Conservation (phyloP, 2,888 invertebrate genomes). For the Dryococelus australis region DNA sequence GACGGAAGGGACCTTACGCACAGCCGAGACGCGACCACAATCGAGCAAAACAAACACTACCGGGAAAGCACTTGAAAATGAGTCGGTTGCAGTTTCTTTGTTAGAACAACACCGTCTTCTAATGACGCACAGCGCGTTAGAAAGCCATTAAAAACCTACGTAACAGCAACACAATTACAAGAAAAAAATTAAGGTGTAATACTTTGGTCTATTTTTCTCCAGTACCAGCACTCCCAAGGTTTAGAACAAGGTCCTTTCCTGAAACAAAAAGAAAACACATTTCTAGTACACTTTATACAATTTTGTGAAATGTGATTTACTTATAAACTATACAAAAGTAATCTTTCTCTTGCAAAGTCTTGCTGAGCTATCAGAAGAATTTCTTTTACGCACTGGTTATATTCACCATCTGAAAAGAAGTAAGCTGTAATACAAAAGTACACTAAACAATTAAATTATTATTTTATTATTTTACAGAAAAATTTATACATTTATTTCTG, state of each 20-base stretch:
- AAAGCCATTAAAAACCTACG: neutral
- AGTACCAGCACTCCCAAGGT: constrained; percentile 28
- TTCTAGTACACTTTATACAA: no score
- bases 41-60: no score
- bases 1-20: neutral
- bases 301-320: no score
- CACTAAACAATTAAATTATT: no score
- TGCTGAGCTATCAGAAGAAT: no score
- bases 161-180: neutral
- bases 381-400: no score
- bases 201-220: neutral
- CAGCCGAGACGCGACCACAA: neutral
- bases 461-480: no score
- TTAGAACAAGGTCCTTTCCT: constrained; percentile 40
- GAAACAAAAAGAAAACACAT: constrained; percentile 29
- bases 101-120: neutral
- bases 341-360: no score
- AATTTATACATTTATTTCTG: no score
- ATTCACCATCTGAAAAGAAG: no score
- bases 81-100: neutral
- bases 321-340: no score
- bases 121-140: neutral
- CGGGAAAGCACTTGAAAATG: neutral
- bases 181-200: neutral
- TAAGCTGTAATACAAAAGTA: no score